A percentile compares a stretch with the other conserved stretches of the same genome.
Evolutionary conservation across 2,888 invertebrate species (phyloP).

Genomic region (Pollenia amentaria): DNA sequence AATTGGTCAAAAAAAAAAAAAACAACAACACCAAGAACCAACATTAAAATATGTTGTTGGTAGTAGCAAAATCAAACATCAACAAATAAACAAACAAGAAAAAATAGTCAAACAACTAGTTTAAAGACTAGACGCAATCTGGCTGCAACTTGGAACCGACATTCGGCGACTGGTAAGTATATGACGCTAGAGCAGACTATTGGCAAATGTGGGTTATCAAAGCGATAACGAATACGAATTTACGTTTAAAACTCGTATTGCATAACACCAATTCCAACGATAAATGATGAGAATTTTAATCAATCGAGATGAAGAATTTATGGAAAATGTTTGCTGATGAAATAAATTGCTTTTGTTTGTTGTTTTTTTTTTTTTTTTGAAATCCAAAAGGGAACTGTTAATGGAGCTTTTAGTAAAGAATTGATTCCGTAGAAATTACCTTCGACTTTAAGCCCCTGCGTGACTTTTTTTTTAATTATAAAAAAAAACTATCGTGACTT

Average conservation of each 20-base stretch:
- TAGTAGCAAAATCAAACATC: neutral
- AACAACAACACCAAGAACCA: neutral
- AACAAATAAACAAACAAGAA: neutral
- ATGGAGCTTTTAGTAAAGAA: neutral
- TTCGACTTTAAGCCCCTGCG: slow-evolving; percentile 34
- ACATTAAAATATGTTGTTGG: neutral
- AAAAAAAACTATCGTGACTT: slow-evolving; percentile 32
- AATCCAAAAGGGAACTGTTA: neutral
- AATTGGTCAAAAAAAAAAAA: slow-evolving; percentile 47
- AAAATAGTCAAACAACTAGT: slow-evolving; percentile 29
- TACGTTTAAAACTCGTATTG: slow-evolving; percentile 20
- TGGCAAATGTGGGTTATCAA: slow-evolving; percentile 64
- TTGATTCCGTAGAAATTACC: neutral
- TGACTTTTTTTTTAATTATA: slow-evolving; percentile 45
- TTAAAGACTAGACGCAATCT: slow-evolving; percentile 28
- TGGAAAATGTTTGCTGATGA: no score
- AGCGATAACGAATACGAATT: slow-evolving; percentile 21
- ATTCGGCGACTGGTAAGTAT: neutral
- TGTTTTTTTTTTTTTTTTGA: neutral
- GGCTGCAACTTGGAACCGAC: neutral
- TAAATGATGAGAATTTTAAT: slow-evolving; percentile 49
- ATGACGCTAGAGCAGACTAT: slow-evolving; percentile 7
- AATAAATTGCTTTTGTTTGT: no score
- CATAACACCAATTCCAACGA: slow-evolving; percentile 43
- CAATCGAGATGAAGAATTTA: slow-evolving; percentile 8